phyloP scores from a whole-genome alignment of 2,888 invertebrate genomes.

The Chelonus formosanus region DNA sequence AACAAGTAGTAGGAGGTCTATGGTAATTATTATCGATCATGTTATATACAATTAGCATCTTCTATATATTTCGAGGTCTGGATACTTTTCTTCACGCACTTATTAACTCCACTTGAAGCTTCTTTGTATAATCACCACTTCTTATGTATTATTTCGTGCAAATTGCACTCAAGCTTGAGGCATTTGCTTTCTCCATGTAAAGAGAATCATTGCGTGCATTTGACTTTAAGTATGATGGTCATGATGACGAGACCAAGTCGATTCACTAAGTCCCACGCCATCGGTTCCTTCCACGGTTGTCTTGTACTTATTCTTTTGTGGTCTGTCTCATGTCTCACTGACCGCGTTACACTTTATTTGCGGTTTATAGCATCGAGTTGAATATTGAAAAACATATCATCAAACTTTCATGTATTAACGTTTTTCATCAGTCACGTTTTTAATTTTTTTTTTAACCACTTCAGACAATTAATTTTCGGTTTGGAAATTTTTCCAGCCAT shows the following conservation, averaged over 20 bases:
- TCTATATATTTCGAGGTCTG: not conserved
- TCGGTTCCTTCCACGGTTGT: conserved; percentile 10
- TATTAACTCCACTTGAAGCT: not conserved
- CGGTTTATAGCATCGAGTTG: not conserved
- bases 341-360: conserved; percentile 16
- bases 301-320: conserved; percentile 2
- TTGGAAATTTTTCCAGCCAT: not conserved
- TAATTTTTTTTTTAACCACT: not conserved
- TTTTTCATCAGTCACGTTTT: not conserved
- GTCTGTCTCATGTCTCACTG: conserved; percentile 9
- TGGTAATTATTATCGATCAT: too few relatives aligned
- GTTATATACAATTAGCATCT: too few relatives aligned
- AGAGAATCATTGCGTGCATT: not conserved
- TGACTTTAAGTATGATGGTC: not conserved
- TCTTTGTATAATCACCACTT: conserved; percentile 9
- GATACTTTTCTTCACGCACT: conserved; percentile 9
- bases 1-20: too few relatives aligned
- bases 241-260: not conserved
- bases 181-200: conserved; percentile 1
- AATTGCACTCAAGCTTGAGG: not conserved
- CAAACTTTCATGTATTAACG: not conserved
- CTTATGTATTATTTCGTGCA: conserved; percentile 6
- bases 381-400: not conserved
- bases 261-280: conserved; percentile 10
- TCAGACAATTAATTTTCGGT: not conserved